Base-by-base conservation (phyloP, 2,888 invertebrate genomes). In the Eupithecia subfuscata region DNA sequence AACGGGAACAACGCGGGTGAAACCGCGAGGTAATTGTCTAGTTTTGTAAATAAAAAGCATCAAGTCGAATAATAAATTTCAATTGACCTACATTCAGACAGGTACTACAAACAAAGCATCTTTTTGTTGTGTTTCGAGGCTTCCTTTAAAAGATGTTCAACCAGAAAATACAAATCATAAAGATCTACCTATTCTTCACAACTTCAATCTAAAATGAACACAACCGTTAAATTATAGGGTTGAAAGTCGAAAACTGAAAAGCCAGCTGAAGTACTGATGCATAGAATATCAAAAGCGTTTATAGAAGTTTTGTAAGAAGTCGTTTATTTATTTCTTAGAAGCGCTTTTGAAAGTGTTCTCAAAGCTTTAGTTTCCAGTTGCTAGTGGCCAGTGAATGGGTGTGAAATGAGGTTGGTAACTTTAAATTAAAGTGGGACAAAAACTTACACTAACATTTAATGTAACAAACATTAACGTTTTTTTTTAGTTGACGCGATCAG, bases 201-300 rank as follows among this genome's bases (percentile, higher is more conserved):
- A 34, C 2, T 37, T 56, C 67, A 72, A 63, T 30, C 25, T 7
- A 77, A 77, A 77, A 48, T 60, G 8, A 25, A 2, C 64, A 22
- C 56, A 74, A 48, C 45, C 30, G 30, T 70, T 22, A 52, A 6
- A 0, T 30, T 1, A 64, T 70, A 70, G 56, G 56, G 69, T 72
- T 72, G 25, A 72, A 74, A 70, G 63, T 77, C 30, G n/a, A 11
- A 70, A 45, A 40, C 60, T 30, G n/a, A 11, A 74, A 70, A 40
- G 60, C 67, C 70, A 70, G 69, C 40, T 40, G 69, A 60, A 60
- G 60, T 65, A 70, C 72, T 67, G 71, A 71, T 69, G 77, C 65
- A 72, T 70, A 71, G 72, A 74, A 74, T 63, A 77, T 74, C 72
- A 77, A 74, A 75, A 77, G 77, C 71, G 71, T 67, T 72, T 69